Evolutionary conservation across 2,888 invertebrate species (phyloP), one percentile per base, ranked within the genome.

Genomic region (Odiellus spinosus): DNA sequence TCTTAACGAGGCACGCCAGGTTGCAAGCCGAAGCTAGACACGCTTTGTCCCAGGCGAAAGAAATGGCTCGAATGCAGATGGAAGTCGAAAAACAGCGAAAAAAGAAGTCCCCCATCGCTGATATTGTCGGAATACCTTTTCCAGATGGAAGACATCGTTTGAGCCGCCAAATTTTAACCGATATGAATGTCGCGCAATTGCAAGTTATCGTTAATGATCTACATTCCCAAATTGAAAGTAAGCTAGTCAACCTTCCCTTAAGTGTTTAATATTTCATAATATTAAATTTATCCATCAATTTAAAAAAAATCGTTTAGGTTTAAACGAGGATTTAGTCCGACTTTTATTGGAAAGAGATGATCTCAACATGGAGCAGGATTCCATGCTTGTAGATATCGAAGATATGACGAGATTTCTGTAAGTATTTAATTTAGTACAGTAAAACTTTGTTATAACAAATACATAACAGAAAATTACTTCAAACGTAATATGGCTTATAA

Each of bases 181-280:
- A 87, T 64, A 85, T 93, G 80, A 91, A 90, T 67, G 78, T 91
- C 51, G 84, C 88, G 34, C 90, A 91, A 69, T 70, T 90, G 50
- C 84, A 91, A 75, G 85, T 91, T 52, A 82, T 93, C 59, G 88
- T 90, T 52, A 91, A 93, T 67, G 90, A 90, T 69, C 71, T 93
- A 51, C 90, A 90, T 68, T 81, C 85, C 47, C 84, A 88, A 71
- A 91, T 93, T 62, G 90, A 91, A 67, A 69, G 74, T 74, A 62
- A 63, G 67, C 18, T 26, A 8, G 8, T 26, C 8, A 26, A 26
- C 26, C 26, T 26, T 26, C 8, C 4, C 4, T 26, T 26, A 26
- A 26, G 26, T 26, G 4, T 26, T 26, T 26, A 26, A 26, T 26
- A n/a, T 26, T 26, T 26, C 4, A 26, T 26, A 26, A 26, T 26